Conservation (phyloP, 2,797 vertebrate species). For the Scleropages formosus region DNA sequence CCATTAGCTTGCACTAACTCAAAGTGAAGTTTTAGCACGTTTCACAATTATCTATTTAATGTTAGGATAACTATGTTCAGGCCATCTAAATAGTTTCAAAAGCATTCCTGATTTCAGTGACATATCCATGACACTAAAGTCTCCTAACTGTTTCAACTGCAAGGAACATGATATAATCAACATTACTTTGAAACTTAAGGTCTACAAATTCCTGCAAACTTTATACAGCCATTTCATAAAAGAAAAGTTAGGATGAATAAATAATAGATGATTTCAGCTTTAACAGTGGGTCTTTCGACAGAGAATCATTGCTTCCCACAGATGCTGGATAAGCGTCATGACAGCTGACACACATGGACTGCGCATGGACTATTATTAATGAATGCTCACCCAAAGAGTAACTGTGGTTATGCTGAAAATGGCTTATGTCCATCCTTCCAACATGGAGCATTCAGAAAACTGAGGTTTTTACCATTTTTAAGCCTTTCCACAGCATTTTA, state of each 20-base stretch:
- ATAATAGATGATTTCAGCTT: neutral
- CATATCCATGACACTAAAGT: too few relatives aligned
- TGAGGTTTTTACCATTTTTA: neutral
- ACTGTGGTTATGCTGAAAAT: slow-evolving; percentile 2
- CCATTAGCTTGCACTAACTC: too few relatives aligned
- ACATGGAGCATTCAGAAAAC: neutral
- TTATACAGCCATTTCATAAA: neutral
- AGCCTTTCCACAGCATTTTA: slow-evolving; percentile 12
- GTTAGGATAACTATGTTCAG: too few relatives aligned
- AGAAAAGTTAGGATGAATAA: neutral
- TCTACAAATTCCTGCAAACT: too few relatives aligned
- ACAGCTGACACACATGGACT: slow-evolving; percentile 35
- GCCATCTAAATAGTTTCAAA: too few relatives aligned
- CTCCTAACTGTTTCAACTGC: neutral
- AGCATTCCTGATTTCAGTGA: too few relatives aligned
- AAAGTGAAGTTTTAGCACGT: too few relatives aligned
- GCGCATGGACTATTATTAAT: slow-evolving; percentile 21
- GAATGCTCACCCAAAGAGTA: neutral
- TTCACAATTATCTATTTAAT: too few relatives aligned
- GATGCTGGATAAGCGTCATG: slow-evolving; percentile 20
- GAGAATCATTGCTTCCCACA: neutral
- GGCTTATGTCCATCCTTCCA: slow-evolving; percentile 16
- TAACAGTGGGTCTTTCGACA: neutral
- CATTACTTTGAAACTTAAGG: neutral
- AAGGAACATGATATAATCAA: neutral